Base-by-base conservation (phyloP, 2,797 vertebrate species). In the Cuculus canorus region DNA sequence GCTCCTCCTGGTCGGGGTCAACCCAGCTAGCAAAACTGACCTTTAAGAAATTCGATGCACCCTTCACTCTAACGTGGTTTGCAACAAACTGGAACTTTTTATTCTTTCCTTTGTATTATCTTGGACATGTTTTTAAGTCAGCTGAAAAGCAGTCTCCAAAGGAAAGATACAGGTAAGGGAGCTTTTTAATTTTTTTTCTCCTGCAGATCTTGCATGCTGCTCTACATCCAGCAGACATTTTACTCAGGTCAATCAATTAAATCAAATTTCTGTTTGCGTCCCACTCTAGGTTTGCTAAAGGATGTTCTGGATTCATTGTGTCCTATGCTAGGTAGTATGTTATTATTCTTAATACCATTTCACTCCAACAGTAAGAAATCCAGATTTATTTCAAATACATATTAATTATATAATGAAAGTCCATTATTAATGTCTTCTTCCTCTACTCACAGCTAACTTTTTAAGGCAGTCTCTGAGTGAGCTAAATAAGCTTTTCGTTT, bases 1-100 rank as follows among this genome's bases (percentile, higher is more conserved):
- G 99, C 93, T 98, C 98, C 19, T 99, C 99, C 47, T 99, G 99
- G 99, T 98, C 99, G 0, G 99, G 99, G 77, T 98, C 98, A 97
- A 99, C 99, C 47, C 99, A 99, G 97, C 98, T 99, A 65, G 99
- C 99, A 98, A 99, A 98, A 97, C 95, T 98, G 96, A 99, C 99
- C 96, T 98, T 99, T 96, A 98, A 98, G 96, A 98, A 98, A 90
- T 98, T 99, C 2, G 98, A 99, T 25, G 98, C 99, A 33, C 99
- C 99, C 39, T 99, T 99, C 98, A 99, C 99, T 94, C 98, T 99
- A 95, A 99, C 99, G 5, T 99, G 99, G 99, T 99, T 99, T 88
- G 99, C 99, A 97, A 99, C 99, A 97, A 98, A 98, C 97, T 99
- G 99, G 99, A 99, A 99, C 98, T 98, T 98, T 97, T 97, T 99